A percentile compares a stretch with the other conserved stretches of the same genome.
Conservation (phyloP, 2,113 vertebrate genomes). For the Silurus asotus region DNA sequence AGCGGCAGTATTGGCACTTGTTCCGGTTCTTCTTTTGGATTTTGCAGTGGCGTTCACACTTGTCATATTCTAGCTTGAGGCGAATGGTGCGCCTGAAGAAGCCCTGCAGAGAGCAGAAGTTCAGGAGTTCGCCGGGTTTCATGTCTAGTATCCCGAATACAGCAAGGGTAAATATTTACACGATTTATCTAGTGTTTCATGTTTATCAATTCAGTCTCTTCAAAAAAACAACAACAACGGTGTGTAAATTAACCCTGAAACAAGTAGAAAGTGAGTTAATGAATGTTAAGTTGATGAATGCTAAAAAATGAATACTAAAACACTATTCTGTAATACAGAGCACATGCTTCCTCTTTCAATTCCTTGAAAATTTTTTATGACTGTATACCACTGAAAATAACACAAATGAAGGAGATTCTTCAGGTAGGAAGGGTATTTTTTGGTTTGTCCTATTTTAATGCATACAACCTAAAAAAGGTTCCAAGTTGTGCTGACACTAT, state of each 20-base stretch:
- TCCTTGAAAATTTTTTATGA: not conserved
- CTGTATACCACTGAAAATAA: not conserved
- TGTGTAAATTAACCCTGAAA: no score
- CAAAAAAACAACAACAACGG: no score
- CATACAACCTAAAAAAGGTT: not conserved
- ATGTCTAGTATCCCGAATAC: not conserved
- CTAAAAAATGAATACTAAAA: not conserved
- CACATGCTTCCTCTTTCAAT: not conserved
- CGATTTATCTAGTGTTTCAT: not conserved
- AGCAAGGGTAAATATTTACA: not conserved
- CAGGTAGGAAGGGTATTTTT: not conserved
- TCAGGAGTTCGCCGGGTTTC: not conserved
- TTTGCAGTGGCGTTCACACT: constrained; percentile 90
- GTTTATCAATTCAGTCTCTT: not conserved
- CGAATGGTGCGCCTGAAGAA: constrained; percentile 95
- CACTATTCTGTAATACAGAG: not conserved
- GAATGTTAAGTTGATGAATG: not conserved
- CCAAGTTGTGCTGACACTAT: not conserved
- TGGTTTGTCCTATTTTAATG: not conserved
- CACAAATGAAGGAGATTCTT: not conserved
- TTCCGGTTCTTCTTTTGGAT: constrained; percentile 99
- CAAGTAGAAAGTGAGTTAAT: not conserved
- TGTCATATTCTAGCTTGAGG: constrained; percentile 90
- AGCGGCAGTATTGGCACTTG: constrained; percentile 97
- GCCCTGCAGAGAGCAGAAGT: constrained; percentile 69